Evolutionary conservation across 2,797 vertebrate genomes (phyloP), one percentile per base, ranked within the genome.

Genomic region (Notolepis coatsorum): DNA sequence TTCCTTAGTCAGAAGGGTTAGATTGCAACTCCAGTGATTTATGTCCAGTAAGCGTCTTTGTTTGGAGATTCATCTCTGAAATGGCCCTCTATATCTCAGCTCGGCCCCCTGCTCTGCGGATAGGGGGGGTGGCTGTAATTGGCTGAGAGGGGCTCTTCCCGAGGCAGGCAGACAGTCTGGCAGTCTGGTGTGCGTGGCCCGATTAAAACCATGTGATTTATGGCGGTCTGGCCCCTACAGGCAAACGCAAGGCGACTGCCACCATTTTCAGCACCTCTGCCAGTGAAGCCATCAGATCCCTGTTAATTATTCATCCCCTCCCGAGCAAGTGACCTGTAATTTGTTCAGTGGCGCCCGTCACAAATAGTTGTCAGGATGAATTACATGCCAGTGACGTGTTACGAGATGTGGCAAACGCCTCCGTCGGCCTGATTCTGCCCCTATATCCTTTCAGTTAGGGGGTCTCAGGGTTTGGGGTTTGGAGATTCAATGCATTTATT

Each of bases 151-250:
- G 25, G 49, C 25, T 33, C 15, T 51, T 45, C 28, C 53, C 17
- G 3, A 41, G 41, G 31, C 56, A 35, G 30, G 20, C 17, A 24
- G 6, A 60, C 31, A 9, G 31, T 35, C 31, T 13, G 38, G 27
- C 12, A 5, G 43, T 13, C 15, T 25, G 3, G 23, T 2, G 38
- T 28, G 43, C 41, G 20, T 23, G 7, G 48, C 24, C 1, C 15
- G 42, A 65, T 53, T 53, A 58, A 50, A 66, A 37, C 38, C 47
- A 48, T 24, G 48, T 65, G 68, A 79, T 82, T 77, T 72, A 80
- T 55, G 57, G 35, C 50, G 12, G 39, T 35, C 38, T 35, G 67
- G 52, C 65, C 45, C 1, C 7, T n/a, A 30, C 15, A 28, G 59
- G 64, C 66, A 73, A 61, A 71, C 62, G 13, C 43, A n/a, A 54